These are phyloP conservation scores for Parascotia fuliginaria DNA, from an alignment of 2,888 invertebrate genomes.

Conservation along the genomic window DNA sequence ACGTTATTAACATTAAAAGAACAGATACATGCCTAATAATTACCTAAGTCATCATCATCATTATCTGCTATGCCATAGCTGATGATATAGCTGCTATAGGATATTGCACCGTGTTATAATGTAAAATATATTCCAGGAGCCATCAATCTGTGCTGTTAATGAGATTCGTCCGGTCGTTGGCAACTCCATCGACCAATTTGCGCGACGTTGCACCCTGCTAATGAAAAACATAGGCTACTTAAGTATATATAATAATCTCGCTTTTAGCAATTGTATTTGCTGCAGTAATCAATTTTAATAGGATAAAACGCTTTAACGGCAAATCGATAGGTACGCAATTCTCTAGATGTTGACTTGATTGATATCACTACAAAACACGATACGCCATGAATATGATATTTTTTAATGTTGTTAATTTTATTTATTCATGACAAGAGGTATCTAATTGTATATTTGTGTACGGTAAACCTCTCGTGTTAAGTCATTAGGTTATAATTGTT, in stretches of 20 bases:
- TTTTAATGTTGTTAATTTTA: conserved; percentile 4
- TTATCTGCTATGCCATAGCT: no score
- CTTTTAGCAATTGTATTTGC: conserved; percentile 22
- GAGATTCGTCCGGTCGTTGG: conserved; percentile 74
- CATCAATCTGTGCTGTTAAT: conserved; percentile 80
- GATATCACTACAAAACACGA: conserved; percentile 13
- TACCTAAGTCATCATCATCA: no score
- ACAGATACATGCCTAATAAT: conserved; percentile 17
- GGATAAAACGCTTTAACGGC: conserved; percentile 3
- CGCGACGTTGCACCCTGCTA: conserved; percentile 72
- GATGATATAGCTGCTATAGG: conserved; percentile 51
- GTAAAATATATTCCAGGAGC: conserved; percentile 76
- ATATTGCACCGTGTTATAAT: conserved; percentile 81
- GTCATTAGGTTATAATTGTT: conserved; percentile 3
- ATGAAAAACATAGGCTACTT: conserved; percentile 59
- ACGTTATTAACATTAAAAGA: no score
- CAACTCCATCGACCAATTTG: conserved; percentile 76
- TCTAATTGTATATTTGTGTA: conserved; percentile 2
- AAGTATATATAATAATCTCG: conserved; percentile 41
- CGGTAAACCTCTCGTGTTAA: background rate
- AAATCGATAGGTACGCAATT: conserved; percentile 11
- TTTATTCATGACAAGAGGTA: conserved; percentile 7
- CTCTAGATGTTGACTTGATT: conserved; percentile 15
- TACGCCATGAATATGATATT: conserved; percentile 12
- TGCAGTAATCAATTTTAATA: conserved; percentile 24